Conservation (phyloP, 2,888 invertebrate species). For the Stenotaenia linearis region DNA sequence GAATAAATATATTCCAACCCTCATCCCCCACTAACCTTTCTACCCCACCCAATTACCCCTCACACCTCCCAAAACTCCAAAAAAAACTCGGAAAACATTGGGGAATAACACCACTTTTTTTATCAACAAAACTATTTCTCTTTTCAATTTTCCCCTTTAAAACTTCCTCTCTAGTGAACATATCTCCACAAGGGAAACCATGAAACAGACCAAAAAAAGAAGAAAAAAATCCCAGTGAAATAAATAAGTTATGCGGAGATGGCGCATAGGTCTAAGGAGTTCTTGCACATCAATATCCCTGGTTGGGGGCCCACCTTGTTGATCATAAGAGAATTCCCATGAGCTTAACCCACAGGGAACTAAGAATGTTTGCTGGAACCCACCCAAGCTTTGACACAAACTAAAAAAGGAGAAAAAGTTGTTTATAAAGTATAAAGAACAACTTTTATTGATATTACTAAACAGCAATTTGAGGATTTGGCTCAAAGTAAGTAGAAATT, state of each 20-base stretch:
- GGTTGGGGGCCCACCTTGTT: slow-evolving; percentile 1
- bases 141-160: slow-evolving; percentile 7
- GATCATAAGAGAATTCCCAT: slow-evolving; percentile 24
- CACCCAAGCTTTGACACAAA: slow-evolving; percentile 16
- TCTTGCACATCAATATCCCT: slow-evolving; percentile 26
- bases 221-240: slow-evolving; percentile 17
- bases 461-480: not conserved
- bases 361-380: slow-evolving; percentile 19
- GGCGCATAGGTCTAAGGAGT: slow-evolving; percentile 11
- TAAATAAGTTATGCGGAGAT: slow-evolving; percentile 21
- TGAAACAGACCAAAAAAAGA: not conserved
- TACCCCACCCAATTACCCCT: too few species aligned
- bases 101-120: not conserved
- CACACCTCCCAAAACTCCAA: too few species aligned
- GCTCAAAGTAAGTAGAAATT: not conserved
- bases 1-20: too few species aligned
- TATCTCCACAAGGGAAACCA: not conserved
- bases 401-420: not conserved
- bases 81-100: not conserved
- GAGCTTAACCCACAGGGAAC: not conserved
- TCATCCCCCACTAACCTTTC: too few species aligned
- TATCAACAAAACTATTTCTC: not conserved
- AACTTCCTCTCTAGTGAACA: not conserved
- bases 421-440: not conserved
- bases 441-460: not conserved